Percentiles rank a stretch among this genome's conserved stretches.
phyloP scores from a whole-genome alignment of 2,113 vertebrate genomes.

The Centropus bengalensis region DNA sequence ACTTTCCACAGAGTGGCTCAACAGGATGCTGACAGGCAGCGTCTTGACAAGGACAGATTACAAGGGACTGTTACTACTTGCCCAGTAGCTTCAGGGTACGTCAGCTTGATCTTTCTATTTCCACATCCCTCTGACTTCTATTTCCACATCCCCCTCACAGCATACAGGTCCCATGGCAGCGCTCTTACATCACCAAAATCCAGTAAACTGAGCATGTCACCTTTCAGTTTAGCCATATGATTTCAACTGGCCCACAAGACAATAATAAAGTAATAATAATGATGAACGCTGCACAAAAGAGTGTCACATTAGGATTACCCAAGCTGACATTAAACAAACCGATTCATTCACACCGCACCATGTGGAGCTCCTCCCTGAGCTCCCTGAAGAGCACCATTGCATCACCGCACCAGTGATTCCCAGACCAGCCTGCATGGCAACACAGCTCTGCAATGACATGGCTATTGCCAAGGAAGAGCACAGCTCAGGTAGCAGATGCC shows the following conservation, averaged over 20 bases:
- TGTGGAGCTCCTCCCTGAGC: rapidly evolving
- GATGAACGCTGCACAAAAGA: background rate
- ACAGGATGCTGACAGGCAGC: background rate
- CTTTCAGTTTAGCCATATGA: background rate
- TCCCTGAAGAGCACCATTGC: background rate
- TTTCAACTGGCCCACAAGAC: background rate
- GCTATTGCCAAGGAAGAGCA: background rate
- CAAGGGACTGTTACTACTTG: background rate
- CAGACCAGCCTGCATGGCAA: background rate
- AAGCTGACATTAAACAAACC: background rate
- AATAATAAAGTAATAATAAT: background rate
- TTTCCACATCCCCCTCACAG: background rate
- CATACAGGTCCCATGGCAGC: background rate
- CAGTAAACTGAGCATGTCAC: background rate
- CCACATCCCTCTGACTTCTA: background rate
- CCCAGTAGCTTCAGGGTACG: background rate
- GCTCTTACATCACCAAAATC: background rate
- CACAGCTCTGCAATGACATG: background rate
- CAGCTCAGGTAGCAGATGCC: background rate
- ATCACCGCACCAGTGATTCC: background rate
- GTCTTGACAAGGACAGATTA: background rate
- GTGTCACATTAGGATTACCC: background rate
- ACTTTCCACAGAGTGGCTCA: background rate
- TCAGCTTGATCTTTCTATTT: background rate
- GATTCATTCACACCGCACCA: background rate